Conservation (phyloP, 2,797 vertebrate species). For the Odontamblyopus rebecca region DNA sequence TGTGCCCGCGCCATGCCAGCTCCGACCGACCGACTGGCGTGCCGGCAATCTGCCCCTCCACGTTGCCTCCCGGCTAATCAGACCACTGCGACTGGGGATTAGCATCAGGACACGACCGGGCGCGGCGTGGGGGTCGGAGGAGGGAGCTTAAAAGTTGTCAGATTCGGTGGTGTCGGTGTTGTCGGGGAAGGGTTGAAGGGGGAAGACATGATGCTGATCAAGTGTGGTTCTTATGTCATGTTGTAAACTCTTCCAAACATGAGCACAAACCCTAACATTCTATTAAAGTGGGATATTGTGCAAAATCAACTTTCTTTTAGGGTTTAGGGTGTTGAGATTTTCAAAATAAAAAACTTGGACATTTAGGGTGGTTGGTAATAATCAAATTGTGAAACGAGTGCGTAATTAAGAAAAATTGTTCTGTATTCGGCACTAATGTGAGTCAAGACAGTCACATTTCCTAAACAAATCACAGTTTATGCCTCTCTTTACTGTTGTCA, state of each 20-base stretch:
- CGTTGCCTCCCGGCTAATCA: conserved; percentile 39
- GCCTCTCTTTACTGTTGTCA: no score
- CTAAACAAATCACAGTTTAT: no score
- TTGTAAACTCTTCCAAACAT: conserved; percentile 57
- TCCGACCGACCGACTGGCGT: conserved; percentile 59
- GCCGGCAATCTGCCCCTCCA: conserved; percentile 28
- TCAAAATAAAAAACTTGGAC: no score
- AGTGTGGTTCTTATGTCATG: not conserved
- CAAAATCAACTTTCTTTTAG: no score
- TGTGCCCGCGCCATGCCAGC: conserved; percentile 40
- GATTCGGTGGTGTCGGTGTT: conserved; percentile 13
- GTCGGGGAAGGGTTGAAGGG: conserved; percentile 39
- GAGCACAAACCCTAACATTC: conserved; percentile 11
- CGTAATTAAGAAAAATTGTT: no score
- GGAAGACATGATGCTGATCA: conserved; percentile 31
- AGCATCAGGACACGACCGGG: not conserved
- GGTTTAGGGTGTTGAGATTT: no score
- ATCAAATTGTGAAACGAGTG: no score
- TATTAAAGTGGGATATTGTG: no score
- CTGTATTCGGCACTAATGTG: no score
- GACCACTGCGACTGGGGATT: conserved; percentile 28
- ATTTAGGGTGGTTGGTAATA: no score
- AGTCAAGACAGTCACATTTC: no score
- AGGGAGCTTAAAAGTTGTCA: not conserved
- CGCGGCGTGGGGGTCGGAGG: not conserved